phyloP scores from a whole-genome alignment of 2,888 invertebrate genomes.

The Stratiomys singularior region DNA sequence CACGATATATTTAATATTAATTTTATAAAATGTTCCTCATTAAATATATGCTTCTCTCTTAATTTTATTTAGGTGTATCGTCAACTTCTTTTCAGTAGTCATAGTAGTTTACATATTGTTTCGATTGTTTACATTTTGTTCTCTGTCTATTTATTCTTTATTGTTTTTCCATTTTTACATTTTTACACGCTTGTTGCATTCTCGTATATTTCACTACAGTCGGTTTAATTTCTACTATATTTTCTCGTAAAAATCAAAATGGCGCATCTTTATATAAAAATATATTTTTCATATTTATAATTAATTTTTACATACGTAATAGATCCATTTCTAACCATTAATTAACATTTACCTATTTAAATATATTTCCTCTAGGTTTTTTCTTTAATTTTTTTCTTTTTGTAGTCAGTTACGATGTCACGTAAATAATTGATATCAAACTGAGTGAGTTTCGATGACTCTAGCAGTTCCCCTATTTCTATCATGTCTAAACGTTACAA shows the following conservation, averaged over 20 bases:
- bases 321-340: slow-evolving; percentile 41
- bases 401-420: slow-evolving; percentile 16
- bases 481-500: slow-evolving; percentile 25
- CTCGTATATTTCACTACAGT: slow-evolving; percentile 37
- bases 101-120: no score
- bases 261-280: slow-evolving; percentile 38
- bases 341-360: slow-evolving; percentile 45
- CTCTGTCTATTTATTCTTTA: slow-evolving; percentile 28
- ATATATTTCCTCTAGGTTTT: slow-evolving; percentile 36
- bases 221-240: slow-evolving; percentile 41
- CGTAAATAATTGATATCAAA: slow-evolving; percentile 33
- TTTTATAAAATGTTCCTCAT: slow-evolving; percentile 30
- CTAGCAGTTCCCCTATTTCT: slow-evolving; percentile 5
- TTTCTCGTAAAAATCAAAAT: slow-evolving; percentile 44
- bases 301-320: slow-evolving; percentile 44
- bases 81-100: no score
- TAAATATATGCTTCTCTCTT: slow-evolving; percentile 36
- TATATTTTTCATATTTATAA: slow-evolving; percentile 44
- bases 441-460: slow-evolving; percentile 9
- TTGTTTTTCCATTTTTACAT: slow-evolving; percentile 40
- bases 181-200: slow-evolving; percentile 29
- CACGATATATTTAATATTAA: slow-evolving; percentile 28
- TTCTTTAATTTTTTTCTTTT: slow-evolving; percentile 10
- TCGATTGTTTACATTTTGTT: slow-evolving; percentile 41
- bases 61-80: slow-evolving; percentile 37